Conservation (phyloP, 2,888 invertebrate species). For the Sesia bembeciformis region DNA sequence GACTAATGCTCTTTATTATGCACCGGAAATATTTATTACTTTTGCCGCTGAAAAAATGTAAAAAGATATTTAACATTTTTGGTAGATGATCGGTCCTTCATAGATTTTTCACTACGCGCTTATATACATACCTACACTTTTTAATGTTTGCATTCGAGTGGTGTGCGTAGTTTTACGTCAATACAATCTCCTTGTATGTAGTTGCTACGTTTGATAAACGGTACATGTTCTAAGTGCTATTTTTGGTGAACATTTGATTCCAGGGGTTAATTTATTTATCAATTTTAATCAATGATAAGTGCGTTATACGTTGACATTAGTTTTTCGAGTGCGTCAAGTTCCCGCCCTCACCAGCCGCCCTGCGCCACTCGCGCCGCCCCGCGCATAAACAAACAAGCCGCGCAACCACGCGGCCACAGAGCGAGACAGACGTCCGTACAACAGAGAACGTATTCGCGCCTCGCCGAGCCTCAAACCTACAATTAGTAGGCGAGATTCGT, state of each 20-base stretch:
- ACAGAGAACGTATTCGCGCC: constrained; percentile 36
- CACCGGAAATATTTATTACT: constrained; percentile 68
- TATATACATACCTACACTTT: too few species aligned
- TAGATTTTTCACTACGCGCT: too few species aligned
- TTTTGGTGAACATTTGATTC: too few species aligned
- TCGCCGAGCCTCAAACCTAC: constrained; percentile 56
- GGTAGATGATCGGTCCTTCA: too few species aligned
- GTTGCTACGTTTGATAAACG: too few species aligned
- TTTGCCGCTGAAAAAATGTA: constrained; percentile 11
- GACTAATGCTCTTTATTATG: constrained; percentile 58
- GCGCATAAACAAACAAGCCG: constrained; percentile 42
- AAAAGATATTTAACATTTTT: too few species aligned
- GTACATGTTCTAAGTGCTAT: too few species aligned
- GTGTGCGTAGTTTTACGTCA: too few species aligned
- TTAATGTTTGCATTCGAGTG: too few species aligned
- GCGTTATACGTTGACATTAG: constrained; percentile 37
- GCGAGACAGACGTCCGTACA: constrained; percentile 34
- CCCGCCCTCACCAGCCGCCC: constrained; percentile 61
- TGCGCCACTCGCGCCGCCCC: constrained; percentile 51
- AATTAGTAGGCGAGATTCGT: constrained; percentile 73
- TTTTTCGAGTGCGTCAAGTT: constrained; percentile 37
- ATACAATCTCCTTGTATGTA: too few species aligned
- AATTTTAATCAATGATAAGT: constrained; percentile 8
- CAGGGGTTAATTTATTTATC: too few species aligned
- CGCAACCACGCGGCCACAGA: constrained; percentile 19